Evolutionary conservation across 2,888 invertebrate genomes (phyloP).

Genomic region (Trichogramma dendrolimi): DNA sequence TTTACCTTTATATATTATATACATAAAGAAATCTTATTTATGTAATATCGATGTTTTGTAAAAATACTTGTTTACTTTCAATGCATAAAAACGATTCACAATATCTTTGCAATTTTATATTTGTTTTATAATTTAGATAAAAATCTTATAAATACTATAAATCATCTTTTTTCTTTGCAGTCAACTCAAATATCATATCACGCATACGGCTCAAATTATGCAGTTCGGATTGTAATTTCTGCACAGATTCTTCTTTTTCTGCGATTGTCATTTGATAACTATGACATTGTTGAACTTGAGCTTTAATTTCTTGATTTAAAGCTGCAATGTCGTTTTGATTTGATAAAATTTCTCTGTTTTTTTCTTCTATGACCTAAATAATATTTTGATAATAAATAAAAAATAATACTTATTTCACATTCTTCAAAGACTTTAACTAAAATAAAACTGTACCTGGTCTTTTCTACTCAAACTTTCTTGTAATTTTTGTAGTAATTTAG

Average conservation of each 20-base stretch:
- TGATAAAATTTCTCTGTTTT: slow-evolving; percentile 37
- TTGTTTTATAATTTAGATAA: neutral
- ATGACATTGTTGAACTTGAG: slow-evolving; percentile 36
- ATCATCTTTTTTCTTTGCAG: slow-evolving; percentile 41
- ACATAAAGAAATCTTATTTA: neutral
- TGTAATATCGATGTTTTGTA: neutral
- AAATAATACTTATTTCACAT: slow-evolving; percentile 8
- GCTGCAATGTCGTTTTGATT: slow-evolving; percentile 40
- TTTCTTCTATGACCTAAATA: slow-evolving; percentile 39
- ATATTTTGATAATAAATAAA: slow-evolving; percentile 8
- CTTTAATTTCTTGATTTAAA: slow-evolving; percentile 42
- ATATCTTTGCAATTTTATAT: neutral
- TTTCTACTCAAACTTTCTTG: slow-evolving; percentile 39
- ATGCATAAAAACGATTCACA: neutral
- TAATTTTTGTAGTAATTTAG: slow-evolving; percentile 33
- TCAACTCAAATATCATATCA: slow-evolving; percentile 46
- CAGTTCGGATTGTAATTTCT: slow-evolving; percentile 38
- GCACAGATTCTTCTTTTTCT: slow-evolving; percentile 39
- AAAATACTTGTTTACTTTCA: neutral
- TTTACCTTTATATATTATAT: no score
- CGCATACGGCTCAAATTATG: slow-evolving; percentile 43
- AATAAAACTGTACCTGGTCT: slow-evolving; percentile 36
- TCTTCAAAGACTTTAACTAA: neutral
- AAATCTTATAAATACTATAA: neutral
- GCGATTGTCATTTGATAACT: slow-evolving; percentile 38